Conservation (phyloP, 2,888 invertebrate species). For the Lasioglossum figueresi region DNA sequence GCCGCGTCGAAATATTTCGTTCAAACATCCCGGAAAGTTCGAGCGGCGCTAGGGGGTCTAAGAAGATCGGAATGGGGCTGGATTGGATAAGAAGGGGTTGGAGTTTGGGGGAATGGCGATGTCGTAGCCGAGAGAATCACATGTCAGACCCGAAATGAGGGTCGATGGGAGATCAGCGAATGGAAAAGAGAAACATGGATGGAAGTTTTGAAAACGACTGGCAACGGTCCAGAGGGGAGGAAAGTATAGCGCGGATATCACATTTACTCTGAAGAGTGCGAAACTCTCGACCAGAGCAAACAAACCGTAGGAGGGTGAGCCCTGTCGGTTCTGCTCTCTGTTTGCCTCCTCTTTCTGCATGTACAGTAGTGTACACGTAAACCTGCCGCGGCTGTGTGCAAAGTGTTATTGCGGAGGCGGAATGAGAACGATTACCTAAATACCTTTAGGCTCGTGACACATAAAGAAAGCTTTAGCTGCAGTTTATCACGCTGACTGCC, state of each 20-base stretch:
- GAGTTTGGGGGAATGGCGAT: neutral
- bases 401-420: neutral
- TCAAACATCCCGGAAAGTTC: slow-evolving; percentile 13
- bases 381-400: neutral
- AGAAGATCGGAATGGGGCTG: neutral
- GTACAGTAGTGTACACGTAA: neutral
- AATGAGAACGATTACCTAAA: neutral
- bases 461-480: neutral
- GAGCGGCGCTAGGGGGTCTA: neutral
- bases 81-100: neutral
- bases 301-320: slow-evolving; percentile 23
- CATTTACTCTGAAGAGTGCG: slow-evolving; percentile 32
- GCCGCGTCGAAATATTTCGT: slow-evolving; percentile 23
- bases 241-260: slow-evolving; percentile 18
- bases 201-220: slow-evolving; percentile 36
- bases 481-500: neutral
- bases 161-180: slow-evolving; percentile 6
- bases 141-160: slow-evolving; percentile 34
- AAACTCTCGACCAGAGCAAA: slow-evolving; percentile 40
- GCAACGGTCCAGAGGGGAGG: neutral
- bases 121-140: slow-evolving; percentile 27
- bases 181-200: neutral
- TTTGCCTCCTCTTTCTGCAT: slow-evolving; percentile 1
- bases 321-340: neutral
- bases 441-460: slow-evolving; percentile 5